Conservation (phyloP, 2,113 vertebrate genomes). For the human region GRCh38 chr2:186892501-186893000, state of each 20-base stretch:
- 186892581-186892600: neutral
- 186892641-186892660: neutral
- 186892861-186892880: neutral
- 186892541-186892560: conserved; percentile 8
- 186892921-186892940: neutral
- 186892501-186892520: neutral
- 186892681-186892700: neutral
- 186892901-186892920: neutral
- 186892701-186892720: neutral
- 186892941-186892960: neutral
- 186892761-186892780: neutral
- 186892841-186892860: neutral
- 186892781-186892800: neutral
- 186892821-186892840: neutral
- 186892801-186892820: neutral
- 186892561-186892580: neutral
- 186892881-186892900: neutral
- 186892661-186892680: conserved; percentile 3
- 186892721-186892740: neutral
- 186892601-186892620: neutral
- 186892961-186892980: neutral
- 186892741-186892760: neutral
- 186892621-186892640: neutral
- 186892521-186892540: neutral
- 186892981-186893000: neutral